A percentile compares a stretch with the other conserved stretches of the same genome.
Conservation (phyloP, 2,888 invertebrate species). For the Nycteola revayana region DNA sequence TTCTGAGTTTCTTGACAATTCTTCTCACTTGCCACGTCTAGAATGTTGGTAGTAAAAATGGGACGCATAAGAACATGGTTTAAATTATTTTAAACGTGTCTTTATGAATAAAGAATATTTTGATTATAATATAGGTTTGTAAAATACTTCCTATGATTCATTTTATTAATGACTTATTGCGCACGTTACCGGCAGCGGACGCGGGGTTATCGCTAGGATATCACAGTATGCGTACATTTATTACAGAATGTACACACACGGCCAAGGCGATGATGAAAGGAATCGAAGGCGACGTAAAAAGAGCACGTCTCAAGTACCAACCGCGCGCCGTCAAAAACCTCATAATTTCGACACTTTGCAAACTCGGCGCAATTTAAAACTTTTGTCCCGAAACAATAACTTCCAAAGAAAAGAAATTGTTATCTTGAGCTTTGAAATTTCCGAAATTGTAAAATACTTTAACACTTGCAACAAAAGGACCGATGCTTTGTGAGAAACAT, state of each 20-base stretch:
- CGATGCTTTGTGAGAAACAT: conserved; percentile 35
- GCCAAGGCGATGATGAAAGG: conserved; percentile 27
- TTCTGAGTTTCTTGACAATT: too few species aligned
- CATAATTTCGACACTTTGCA: conserved; percentile 36
- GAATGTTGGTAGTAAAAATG: too few species aligned
- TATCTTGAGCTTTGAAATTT: conserved; percentile 32
- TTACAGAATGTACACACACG: conserved; percentile 29
- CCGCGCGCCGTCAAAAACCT: conserved; percentile 29
- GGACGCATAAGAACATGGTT: too few species aligned
- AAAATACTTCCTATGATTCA: conserved; percentile 57
- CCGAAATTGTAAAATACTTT: conserved; percentile 46
- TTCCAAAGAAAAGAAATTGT: conserved; percentile 22
- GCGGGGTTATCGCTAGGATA: conserved; percentile 65
- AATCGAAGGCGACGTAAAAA: conserved; percentile 26
- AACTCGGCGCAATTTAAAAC: conserved; percentile 28
- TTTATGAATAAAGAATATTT: too few species aligned
- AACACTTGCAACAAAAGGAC: conserved; percentile 60
- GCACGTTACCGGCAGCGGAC: conserved; percentile 49
- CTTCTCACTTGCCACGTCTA: too few species aligned
- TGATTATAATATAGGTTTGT: too few species aligned
- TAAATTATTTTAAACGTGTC: too few species aligned
- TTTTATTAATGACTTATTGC: conserved; percentile 49
- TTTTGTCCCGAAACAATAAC: conserved; percentile 33
- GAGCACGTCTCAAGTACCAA: conserved; percentile 34
- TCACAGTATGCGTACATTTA: conserved; percentile 56